phyloP scores from a whole-genome alignment of 2,888 invertebrate species.

The Pachydiplax longipennis region DNA sequence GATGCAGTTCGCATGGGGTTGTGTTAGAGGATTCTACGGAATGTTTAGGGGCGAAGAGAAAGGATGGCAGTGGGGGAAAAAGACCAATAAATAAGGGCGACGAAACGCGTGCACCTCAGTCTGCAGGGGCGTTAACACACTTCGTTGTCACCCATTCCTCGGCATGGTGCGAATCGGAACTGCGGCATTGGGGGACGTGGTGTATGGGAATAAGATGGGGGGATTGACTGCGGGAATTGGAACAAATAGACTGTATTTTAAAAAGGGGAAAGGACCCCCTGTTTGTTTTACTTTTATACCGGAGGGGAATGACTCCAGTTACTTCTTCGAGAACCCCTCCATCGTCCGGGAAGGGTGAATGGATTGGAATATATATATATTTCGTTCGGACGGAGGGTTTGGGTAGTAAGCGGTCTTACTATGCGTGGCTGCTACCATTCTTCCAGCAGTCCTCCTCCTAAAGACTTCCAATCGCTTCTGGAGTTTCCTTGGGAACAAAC shows the following conservation, averaged over 20 bases:
- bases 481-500: slow-evolving; percentile 14
- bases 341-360: background rate
- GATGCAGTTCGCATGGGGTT: background rate
- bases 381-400: background rate
- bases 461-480: background rate
- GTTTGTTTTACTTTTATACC: background rate
- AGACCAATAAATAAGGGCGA: background rate
- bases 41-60: background rate
- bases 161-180: background rate
- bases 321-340: background rate
- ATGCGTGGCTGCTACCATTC: background rate
- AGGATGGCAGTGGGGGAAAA: background rate
- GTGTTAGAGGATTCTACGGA: background rate
- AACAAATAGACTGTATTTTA: slow-evolving; percentile 35
- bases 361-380: slow-evolving; percentile 26
- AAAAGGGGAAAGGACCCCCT: background rate
- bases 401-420: background rate
- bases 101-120: background rate
- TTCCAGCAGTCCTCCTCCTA: background rate
- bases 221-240: slow-evolving; percentile 32
- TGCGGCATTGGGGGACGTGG: background rate
- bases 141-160: background rate
- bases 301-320: background rate
- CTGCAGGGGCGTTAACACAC: background rate
- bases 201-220: background rate